Evolutionary conservation across 2,113 vertebrate species (phyloP).

Genomic region (Alectura lathami): DNA sequence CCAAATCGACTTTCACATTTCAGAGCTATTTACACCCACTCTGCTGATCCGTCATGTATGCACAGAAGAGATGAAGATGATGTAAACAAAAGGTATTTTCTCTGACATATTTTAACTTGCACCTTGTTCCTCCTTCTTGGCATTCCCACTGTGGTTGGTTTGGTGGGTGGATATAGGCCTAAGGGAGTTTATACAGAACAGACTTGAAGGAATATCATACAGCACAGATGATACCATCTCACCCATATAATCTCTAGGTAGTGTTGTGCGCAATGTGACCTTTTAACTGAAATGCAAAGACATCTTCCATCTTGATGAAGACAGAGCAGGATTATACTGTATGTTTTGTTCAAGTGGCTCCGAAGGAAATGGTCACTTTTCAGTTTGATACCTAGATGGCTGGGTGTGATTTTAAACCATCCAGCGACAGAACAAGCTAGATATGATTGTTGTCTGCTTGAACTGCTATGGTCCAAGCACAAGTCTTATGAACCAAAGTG

Average conservation of each 20-base stretch:
- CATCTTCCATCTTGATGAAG: neutral
- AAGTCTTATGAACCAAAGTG: neutral
- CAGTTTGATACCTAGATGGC: neutral
- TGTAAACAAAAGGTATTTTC: neutral
- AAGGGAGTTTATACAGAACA: neutral
- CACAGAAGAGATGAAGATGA: neutral
- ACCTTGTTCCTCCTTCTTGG: neutral
- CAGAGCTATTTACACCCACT: neutral
- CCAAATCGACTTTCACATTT: neutral
- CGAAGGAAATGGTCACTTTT: neutral
- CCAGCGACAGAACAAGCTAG: neutral
- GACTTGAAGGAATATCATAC: neutral
- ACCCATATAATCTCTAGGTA: neutral
- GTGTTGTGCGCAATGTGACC: fast-evolving
- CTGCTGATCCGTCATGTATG: neutral
- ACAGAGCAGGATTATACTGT: fast-evolving
- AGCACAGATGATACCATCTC: neutral
- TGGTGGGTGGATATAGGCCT: neutral
- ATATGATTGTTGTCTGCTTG: neutral
- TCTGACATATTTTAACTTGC: neutral
- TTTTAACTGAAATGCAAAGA: neutral
- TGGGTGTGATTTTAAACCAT: neutral
- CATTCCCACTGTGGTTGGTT: neutral
- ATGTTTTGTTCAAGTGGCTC: neutral
- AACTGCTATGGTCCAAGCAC: neutral